These are phyloP conservation scores for Gopherus flavomarginatus DNA, from an alignment of 2,113 vertebrate species.

Conservation along the genomic window DNA sequence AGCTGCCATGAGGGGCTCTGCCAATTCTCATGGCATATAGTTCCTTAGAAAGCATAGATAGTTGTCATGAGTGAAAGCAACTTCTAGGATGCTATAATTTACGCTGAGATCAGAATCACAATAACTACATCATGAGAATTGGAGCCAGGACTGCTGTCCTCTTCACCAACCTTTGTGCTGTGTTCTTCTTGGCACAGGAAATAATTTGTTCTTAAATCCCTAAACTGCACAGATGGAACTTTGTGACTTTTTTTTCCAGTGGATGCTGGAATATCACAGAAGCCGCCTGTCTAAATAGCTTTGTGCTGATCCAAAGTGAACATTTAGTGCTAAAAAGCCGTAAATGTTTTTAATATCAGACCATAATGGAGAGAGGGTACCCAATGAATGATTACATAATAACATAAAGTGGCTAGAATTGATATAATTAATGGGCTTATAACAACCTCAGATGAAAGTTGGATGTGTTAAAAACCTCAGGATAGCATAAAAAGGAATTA, in stretches of 20 bases:
- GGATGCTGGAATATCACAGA: not conserved
- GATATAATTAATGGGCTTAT: not conserved
- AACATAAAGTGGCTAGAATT: not conserved
- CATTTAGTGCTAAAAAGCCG: not conserved
- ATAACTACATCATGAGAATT: not conserved
- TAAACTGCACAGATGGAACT: not conserved
- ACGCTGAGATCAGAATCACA: not conserved
- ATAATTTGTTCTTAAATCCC: not conserved
- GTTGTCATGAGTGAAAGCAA: not conserved
- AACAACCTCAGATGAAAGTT: not conserved
- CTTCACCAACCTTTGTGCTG: not conserved
- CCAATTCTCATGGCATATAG: accelerated
- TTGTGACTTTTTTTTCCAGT: not conserved
- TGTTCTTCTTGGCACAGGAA: not conserved
- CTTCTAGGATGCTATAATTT: not conserved
- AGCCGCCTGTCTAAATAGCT: not conserved
- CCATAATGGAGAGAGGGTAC: not conserved
- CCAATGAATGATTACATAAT: not conserved
- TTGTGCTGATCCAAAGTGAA: not conserved
- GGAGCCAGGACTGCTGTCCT: not conserved
- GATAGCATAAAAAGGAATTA: not conserved
- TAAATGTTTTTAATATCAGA: not conserved
- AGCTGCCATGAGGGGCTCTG: not conserved
- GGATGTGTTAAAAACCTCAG: too few relatives aligned
- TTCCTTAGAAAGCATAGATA: not conserved